Base-by-base conservation (phyloP, 2,888 invertebrate genomes). In the Lysandra bellargus region DNA sequence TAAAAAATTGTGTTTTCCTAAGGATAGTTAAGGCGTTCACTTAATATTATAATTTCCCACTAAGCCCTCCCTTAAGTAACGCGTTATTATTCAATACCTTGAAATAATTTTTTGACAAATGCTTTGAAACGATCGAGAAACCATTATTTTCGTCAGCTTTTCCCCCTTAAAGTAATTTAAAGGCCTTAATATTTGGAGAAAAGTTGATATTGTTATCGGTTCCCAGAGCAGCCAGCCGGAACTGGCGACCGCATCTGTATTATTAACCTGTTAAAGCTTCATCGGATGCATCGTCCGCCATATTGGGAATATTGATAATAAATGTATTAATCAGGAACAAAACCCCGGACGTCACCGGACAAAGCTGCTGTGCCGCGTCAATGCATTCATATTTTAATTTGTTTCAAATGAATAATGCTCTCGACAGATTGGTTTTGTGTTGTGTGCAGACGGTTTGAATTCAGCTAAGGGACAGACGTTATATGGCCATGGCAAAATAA, bases 261-360 rank as follows among this genome's bases (percentile, higher is more conserved):
- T 64, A 37, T 69, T 69, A 69, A 69, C 69, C 69, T 69, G 69
- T 69, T 12, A 69, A 33, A 33, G 69, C 33, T 69, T 69, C 33
- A 69, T 69, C 5, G 69, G 69, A 14, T 69, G 64, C 64, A 64
- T 12, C 23, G 14, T 33, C 69, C 37, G 69, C 69, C 69, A 69
- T 69, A 69, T 69, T 69, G 69, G 33, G 33, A 69, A 69, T 69
- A 64, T 64, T 64, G 64, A 64, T 64, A 64, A 30, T 69, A 69
- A 69, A 37, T 69, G 9, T 69, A 33, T 30, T 69, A 30, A 69
- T 69, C 33, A 69, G 33, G 17, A 69, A 69, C 69, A 69, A 69
- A 33, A 37, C 69, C 33, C 33, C 64, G 30, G 30, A 64, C 30
- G 33, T 33, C 30, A 69, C 4, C 37, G 64, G 14, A 69, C 69